These are phyloP conservation scores for Alcedo quadribrachys DNA, from an alignment of 2,797 vertebrate species.

Conservation along the genomic window DNA sequence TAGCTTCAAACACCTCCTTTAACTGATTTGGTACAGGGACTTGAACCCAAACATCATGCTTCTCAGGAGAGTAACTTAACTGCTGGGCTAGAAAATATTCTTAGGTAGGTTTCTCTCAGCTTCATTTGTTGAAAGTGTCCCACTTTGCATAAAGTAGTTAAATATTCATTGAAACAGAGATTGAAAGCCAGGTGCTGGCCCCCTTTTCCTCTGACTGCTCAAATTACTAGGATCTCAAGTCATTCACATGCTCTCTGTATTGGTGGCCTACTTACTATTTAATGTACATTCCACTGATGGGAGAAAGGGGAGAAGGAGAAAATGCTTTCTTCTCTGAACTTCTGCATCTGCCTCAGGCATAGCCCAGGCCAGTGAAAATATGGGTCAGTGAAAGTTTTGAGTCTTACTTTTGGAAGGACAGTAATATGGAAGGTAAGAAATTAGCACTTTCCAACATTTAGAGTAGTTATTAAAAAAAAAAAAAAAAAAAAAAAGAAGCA, in stretches of 20 bases:
- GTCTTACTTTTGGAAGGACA: not conserved
- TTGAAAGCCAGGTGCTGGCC: conserved; percentile 59
- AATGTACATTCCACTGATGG: conserved; percentile 12
- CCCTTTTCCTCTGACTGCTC: conserved; percentile 51
- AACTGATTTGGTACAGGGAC: conserved; percentile 54
- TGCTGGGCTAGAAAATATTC: conserved; percentile 56
- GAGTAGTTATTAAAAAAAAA: not conserved
- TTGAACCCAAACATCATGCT: conserved; percentile 25
- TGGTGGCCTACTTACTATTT: conserved; percentile 61
- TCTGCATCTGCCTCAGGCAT: not conserved
- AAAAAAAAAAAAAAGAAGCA: not conserved
- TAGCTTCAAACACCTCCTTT: conserved; percentile 55
- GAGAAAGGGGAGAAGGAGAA: conserved; percentile 33
- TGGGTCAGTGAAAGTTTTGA: not conserved
- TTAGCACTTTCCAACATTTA: not conserved
- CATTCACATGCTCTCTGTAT: conserved; percentile 26
- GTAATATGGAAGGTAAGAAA: not conserved
- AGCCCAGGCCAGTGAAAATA: not conserved
- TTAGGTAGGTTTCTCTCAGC: conserved; percentile 31
- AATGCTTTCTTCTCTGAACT: conserved; percentile 22
- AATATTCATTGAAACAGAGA: conserved; percentile 64
- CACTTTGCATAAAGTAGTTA: conserved; percentile 62
- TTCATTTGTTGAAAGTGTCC: conserved; percentile 47
- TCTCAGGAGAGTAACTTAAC: conserved; percentile 58
- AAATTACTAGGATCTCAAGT: conserved; percentile 55